Evolutionary conservation across 2,888 invertebrate species (phyloP).

Genomic region (Dicranocentrus wangi): DNA sequence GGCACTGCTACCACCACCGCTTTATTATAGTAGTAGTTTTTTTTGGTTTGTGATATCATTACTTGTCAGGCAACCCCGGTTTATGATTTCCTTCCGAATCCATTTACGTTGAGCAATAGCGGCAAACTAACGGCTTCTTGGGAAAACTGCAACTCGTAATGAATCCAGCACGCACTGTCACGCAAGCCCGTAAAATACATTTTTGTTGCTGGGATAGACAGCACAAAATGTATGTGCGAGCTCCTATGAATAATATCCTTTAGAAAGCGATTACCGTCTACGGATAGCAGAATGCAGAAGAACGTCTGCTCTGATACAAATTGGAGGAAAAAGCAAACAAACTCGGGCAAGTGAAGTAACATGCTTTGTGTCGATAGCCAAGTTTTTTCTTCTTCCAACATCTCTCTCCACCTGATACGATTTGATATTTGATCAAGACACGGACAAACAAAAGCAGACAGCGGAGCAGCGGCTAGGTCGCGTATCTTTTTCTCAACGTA

Average conservation of each 20-base stretch:
- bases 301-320: constrained; percentile 43
- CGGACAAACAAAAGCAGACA: constrained; percentile 48
- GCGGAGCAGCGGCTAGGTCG: constrained; percentile 7
- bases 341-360: constrained; percentile 4
- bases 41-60: constrained; percentile 7
- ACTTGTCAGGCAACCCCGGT: constrained; percentile 45
- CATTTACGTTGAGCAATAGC: constrained; percentile 40
- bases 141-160: background rate
- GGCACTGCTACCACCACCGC: no score
- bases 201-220: background rate
- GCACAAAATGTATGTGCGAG: background rate
- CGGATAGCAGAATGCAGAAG: no score
- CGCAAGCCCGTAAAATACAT: constrained; percentile 39
- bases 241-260: no score
- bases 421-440: constrained; percentile 57
- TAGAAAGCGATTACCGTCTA: constrained; percentile 18
- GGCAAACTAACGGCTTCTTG: background rate
- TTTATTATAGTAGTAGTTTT: no score
- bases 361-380: constrained; percentile 12
- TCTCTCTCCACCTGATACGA: constrained; percentile 32
- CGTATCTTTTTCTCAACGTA: constrained; percentile 1
- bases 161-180: constrained; percentile 48
- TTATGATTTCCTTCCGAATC: constrained; percentile 60
- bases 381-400: constrained; percentile 32
- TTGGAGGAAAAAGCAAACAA: constrained; percentile 41